Base-by-base conservation (phyloP, 2,888 invertebrate species). In the Acanthosepion pharaonis region DNA sequence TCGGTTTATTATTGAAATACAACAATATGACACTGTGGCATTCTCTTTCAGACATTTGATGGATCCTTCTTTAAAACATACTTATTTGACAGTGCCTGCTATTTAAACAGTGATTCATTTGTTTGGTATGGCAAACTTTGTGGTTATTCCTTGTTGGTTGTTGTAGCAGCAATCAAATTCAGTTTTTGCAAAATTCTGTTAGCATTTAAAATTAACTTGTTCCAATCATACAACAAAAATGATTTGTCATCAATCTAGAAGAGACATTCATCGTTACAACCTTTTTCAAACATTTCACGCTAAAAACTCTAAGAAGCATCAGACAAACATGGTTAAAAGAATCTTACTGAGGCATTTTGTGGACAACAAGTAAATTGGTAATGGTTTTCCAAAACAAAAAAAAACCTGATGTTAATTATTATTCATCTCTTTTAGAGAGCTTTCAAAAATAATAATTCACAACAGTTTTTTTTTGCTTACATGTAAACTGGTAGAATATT, bases 351-450 rank as follows among this genome's bases (percentile, higher is more conserved):
- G 78, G 15, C n/a, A n/a, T 78, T 23, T 78, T 78, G 78, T 78
- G n/a, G n/a, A 33, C n/a, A 78, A n/a, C n/a, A 23, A 18, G 42
- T 42, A 42, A 51, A 51, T 59, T 78, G 11, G n/a, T 15, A 78
- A n/a, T 78, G 11, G 78, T 78, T 78, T 42, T 78, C 15, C n/a
- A n/a, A 15, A n/a, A 28, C 18, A n/a, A 15, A n/a, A 28, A 78
- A 78, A 28, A 78, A 78, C 9, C n/a, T 78, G 15, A 78, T n/a
- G 78, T 78, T 78, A n/a, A 78, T 78, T 78, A 78, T 78, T 78
- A n/a, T n/a, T 78, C n/a, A 78, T 78, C n/a, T 78, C n/a, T 78
- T n/a, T 78, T n/a, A 78, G 78, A 78, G 78, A 78, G 78, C n/a
- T 11, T 78, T 78, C n/a, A 11, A n/a, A n/a, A 78, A 78, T 78